phyloP scores from a whole-genome alignment of 1,140 invertebrate genomes.

The Camponotus pennsylvanicus region DNA sequence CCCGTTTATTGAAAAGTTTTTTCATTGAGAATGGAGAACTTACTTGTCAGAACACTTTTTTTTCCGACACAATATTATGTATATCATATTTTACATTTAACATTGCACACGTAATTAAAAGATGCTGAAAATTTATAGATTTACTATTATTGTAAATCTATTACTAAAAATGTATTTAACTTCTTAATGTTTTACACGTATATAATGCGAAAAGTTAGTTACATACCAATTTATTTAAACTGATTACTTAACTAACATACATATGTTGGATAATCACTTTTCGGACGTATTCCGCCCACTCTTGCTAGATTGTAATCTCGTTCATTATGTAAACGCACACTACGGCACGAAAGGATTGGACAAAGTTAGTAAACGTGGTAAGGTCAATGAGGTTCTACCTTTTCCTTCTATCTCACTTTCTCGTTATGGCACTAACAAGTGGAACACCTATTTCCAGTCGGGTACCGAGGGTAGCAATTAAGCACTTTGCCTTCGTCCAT shows the following conservation, averaged over 20 bases:
- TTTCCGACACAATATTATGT: neutral
- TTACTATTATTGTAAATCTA: neutral
- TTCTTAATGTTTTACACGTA: neutral
- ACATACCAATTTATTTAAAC: constrained; percentile 3
- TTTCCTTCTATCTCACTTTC: constrained; percentile 60
- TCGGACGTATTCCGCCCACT: neutral
- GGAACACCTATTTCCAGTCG: constrained; percentile 48
- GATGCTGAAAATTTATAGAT: too few species aligned
- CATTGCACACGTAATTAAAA: neutral
- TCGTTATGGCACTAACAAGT: constrained; percentile 52
- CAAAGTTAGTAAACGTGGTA: constrained; percentile 51
- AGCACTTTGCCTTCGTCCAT: constrained; percentile 66
- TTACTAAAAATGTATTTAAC: neutral
- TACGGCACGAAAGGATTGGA: constrained; percentile 18
- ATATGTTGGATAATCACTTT: constrained; percentile 37
- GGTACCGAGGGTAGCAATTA: constrained; percentile 68
- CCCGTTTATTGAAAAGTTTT: neutral
- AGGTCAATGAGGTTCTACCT: constrained; percentile 43
- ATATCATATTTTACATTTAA: neutral
- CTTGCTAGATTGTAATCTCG: constrained; percentile 49
- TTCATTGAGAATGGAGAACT: neutral
- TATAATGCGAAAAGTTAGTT: constrained; percentile 15
- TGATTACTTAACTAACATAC: constrained; percentile 23
- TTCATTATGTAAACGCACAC: constrained; percentile 47
- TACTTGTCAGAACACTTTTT: neutral